Base-by-base conservation (phyloP, 2,888 invertebrate genomes). In the Caenorhabditis sp. region DNA sequence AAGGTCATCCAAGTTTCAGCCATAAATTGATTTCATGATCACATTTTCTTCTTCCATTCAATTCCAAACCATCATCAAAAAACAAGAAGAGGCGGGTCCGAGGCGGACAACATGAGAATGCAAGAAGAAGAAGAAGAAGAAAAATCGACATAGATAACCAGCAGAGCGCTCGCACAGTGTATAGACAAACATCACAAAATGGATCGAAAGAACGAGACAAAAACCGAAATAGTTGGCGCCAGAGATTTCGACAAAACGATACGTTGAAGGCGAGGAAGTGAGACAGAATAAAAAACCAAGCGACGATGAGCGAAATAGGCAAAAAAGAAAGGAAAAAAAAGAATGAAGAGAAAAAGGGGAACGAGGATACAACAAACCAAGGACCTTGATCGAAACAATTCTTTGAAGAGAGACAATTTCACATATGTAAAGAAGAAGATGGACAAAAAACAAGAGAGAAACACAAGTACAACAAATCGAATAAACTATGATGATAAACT, bases 121-220 rank as follows among this genome's bases (percentile, higher is more conserved):
- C 31, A 31, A 31, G 4, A 10, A 36, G 36, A 36, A 36, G 5
- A 36, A 5, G 36, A 12, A 5, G 36, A 36, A 10, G 14, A 43
- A 43, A 43, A 43, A 43, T 43, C 43, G 43, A 43, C 43, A 43
- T 43, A 43, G 43, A 43, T 43, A 43, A 43, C 43, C 14, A 43
- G 43, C 43, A 43, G 43, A 6, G 43, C 43, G 2, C 43, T 6
- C 43, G 2, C 43, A 17, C 43, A 10, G 43, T 43, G 43, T 17
- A 43, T 43, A 43, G 43, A 43, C 43, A 43, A 43, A 43, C 43
- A 43, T 43, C 43, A 43, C 43, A 43, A 43, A 43, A 43, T n/a
- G n/a, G n/a, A 43, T 17, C 51, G 5, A 51, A 21, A 51, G 51
- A 51, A 51, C 21, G 21, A 19, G 3, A 51, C 51, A 12, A 51